A percentile compares a stretch with the other conserved stretches of the same genome.
These are phyloP conservation scores for Athene cunicularia DNA, from an alignment of 2,113 vertebrate genomes.

Conservation along the genomic window DNA sequence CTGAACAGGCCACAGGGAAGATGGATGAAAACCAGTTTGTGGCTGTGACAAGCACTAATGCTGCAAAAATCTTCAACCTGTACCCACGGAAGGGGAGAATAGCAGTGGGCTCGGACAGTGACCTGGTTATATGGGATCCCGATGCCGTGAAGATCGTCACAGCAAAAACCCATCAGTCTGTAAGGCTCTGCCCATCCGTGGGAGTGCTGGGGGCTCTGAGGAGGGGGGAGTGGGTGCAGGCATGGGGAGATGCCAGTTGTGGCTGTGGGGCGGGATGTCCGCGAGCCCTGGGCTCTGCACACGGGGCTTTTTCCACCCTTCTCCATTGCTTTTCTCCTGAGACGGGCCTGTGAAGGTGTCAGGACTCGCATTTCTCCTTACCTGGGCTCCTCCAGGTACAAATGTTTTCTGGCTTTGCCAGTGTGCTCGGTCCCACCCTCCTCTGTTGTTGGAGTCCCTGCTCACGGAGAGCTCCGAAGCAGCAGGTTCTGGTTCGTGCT, in stretches of 20 bases:
- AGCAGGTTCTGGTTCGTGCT: not conserved
- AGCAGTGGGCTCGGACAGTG: constrained; percentile 92
- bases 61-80: constrained; percentile 97
- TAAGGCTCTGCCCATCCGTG: constrained; percentile 54
- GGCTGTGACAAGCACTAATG: constrained; percentile 96
- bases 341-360: not conserved
- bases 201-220: not conserved
- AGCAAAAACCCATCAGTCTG: constrained; percentile 95
- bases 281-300: not conserved
- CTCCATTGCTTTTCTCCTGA: not conserved
- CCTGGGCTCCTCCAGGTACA: not conserved
- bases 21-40: constrained; percentile 99
- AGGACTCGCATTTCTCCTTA: not conserved
- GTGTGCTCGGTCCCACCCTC: not conserved
- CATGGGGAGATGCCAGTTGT: not conserved
- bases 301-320: not conserved
- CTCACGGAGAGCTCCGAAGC: not conserved
- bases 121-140: constrained; percentile 97
- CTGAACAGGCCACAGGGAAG: constrained; percentile 90
- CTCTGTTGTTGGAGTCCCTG: not conserved
- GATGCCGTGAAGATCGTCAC: constrained; percentile 91
- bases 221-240: not conserved
- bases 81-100: constrained; percentile 96
- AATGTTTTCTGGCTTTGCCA: not conserved
- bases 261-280: not conserved